phyloP scores from a whole-genome alignment of 2,888 invertebrate genomes.

The Rugalucina vietnamica region DNA sequence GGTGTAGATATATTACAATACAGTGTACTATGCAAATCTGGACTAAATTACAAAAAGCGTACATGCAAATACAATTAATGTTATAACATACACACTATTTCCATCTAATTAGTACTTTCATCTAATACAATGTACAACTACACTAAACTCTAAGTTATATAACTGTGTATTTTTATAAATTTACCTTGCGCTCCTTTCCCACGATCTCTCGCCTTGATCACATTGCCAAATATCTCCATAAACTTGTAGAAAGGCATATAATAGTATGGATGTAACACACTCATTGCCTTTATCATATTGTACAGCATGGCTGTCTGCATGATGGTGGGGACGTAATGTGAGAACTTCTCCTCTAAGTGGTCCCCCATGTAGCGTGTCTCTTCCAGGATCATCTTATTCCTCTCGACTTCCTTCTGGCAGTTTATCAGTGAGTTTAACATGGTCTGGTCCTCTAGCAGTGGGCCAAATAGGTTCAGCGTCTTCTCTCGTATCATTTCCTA shows the following conservation, averaged over 20 bases:
- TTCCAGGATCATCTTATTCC: slow-evolving; percentile 78
- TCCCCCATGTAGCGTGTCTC: slow-evolving; percentile 80
- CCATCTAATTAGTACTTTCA: too few species aligned
- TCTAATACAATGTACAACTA: too few species aligned
- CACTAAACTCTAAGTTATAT: too few species aligned
- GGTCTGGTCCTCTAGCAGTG: slow-evolving; percentile 81
- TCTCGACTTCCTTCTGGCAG: slow-evolving; percentile 78
- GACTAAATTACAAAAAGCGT: too few species aligned
- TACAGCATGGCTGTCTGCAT: slow-evolving; percentile 80
- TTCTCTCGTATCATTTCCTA: slow-evolving; percentile 81
- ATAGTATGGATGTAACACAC: slow-evolving; percentile 78
- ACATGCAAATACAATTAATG: too few species aligned
- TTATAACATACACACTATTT: too few species aligned
- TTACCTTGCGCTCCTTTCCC: slow-evolving; percentile 80
- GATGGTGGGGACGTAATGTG: slow-evolving; percentile 79
- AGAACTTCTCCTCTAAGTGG: slow-evolving; percentile 80
- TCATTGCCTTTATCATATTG: slow-evolving; percentile 77
- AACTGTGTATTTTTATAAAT: too few species aligned
- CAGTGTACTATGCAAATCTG: too few species aligned
- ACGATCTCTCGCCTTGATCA: slow-evolving; percentile 76
- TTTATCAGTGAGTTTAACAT: slow-evolving; percentile 79
- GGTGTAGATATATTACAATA: too few species aligned
- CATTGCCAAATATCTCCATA: slow-evolving; percentile 74
- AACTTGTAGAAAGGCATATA: slow-evolving; percentile 79
- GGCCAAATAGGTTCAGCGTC: slow-evolving; percentile 76